A percentile compares a stretch with the other conserved stretches of the same genome.
Evolutionary conservation across 1,140 invertebrate genomes (phyloP).

Genomic region (Trichogramma pretiosum): DNA sequence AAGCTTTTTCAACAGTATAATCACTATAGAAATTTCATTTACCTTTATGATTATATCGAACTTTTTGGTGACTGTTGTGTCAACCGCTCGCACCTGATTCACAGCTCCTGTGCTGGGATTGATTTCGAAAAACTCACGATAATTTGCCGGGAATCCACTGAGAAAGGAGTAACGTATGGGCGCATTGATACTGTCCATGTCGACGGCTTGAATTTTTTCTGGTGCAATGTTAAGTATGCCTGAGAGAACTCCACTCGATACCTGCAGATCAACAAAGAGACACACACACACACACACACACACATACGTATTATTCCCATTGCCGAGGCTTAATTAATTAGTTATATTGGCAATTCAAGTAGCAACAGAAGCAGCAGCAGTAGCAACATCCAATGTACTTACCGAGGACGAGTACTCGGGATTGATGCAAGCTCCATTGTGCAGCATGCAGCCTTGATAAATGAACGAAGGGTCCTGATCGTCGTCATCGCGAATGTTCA

Average conservation of each 20-base stretch:
- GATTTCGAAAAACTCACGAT: constrained; percentile 75
- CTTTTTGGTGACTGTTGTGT: constrained; percentile 63
- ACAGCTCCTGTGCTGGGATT: constrained; percentile 70
- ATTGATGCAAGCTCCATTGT: constrained; percentile 73
- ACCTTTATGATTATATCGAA: constrained; percentile 69
- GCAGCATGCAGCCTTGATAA: constrained; percentile 68
- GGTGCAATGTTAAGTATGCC: constrained; percentile 75
- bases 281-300: too few relatives aligned
- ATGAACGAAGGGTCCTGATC: constrained; percentile 83
- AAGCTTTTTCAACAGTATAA: too few relatives aligned
- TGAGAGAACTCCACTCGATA: constrained; percentile 69
- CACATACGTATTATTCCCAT: too few relatives aligned
- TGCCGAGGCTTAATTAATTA: not conserved
- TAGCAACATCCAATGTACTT: constrained; percentile 29
- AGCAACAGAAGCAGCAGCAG: too few relatives aligned
- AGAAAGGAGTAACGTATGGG: constrained; percentile 73
- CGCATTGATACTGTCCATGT: constrained; percentile 78
- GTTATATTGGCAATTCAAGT: not conserved
- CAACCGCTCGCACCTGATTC: constrained; percentile 69
- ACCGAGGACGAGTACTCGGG: constrained; percentile 68
- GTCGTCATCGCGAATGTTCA: constrained; percentile 79
- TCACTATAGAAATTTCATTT: not conserved
- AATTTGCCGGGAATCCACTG: constrained; percentile 65
- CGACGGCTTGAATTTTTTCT: constrained; percentile 79
- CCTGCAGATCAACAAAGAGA: constrained; percentile 45